Evolutionary conservation across 2,113 vertebrate genomes (phyloP).

Genomic region (Sander lucioperca): DNA sequence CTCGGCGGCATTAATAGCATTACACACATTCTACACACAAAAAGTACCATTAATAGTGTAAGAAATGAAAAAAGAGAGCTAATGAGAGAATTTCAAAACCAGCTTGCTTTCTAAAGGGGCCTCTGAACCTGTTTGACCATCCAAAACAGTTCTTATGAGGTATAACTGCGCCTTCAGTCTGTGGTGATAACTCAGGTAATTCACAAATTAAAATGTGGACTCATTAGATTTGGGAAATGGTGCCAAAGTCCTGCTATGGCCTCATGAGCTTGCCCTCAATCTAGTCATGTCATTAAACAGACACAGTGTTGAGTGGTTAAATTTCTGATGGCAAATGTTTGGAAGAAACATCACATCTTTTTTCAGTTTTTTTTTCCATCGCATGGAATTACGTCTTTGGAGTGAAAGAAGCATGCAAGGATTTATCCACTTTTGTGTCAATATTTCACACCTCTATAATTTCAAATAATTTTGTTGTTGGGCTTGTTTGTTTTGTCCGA

Average conservation of each 20-base stretch:
- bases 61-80: too few relatives aligned
- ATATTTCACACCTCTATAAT: not conserved
- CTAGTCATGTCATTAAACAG: not conserved
- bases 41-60: not conserved
- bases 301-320: not conserved
- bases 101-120: not conserved
- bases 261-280: not conserved
- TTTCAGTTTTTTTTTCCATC: not conserved
- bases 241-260: not conserved
- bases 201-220: too few relatives aligned
- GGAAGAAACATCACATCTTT: not conserved
- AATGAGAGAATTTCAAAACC: not conserved
- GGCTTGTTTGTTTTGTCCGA: slow-evolving; percentile 16
- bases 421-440: not conserved
- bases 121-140: not conserved
- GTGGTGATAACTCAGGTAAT: not conserved
- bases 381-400: not conserved
- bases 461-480: slow-evolving; percentile 14
- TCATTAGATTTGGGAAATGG: not conserved
- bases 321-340: not conserved
- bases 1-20: not conserved
- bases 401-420: not conserved
- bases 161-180: not conserved
- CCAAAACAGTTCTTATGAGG: not conserved
- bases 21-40: not conserved